Percentiles rank a stretch among this genome's conserved stretches.
phyloP scores from a whole-genome alignment of 2,113 vertebrate species.

The Petrocephalus microphthalmus region DNA sequence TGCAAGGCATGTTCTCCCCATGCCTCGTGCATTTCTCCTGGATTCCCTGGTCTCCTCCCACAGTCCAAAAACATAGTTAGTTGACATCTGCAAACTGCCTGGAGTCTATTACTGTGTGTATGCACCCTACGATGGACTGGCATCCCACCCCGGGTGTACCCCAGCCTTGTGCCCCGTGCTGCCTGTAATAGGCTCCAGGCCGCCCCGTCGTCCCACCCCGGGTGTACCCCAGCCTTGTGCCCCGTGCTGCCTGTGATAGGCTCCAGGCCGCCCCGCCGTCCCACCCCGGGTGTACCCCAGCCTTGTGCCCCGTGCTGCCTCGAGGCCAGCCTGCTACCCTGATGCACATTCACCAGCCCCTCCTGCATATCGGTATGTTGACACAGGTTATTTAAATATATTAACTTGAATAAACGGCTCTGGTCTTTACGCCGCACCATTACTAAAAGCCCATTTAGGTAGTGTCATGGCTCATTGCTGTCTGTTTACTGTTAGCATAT shows the following conservation, averaged over 20 bases:
- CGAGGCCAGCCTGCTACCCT: background rate
- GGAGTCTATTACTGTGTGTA: too few relatives aligned
- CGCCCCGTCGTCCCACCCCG: too few relatives aligned
- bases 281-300: background rate
- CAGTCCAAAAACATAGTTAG: background rate
- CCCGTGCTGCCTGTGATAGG: too few relatives aligned
- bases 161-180: too few relatives aligned
- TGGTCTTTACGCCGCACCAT: background rate
- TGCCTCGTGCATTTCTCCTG: background rate
- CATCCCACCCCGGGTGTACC: background rate
- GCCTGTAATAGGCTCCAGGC: too few relatives aligned
- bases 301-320: background rate
- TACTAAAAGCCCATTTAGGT: background rate
- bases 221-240: too few relatives aligned
- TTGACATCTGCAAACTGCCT: background rate
- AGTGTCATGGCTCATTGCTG: background rate
- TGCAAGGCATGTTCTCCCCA: background rate
- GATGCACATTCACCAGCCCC: background rate
- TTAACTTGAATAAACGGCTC: background rate
- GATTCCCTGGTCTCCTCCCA: background rate
- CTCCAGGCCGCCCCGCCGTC: background rate
- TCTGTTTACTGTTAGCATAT: background rate
- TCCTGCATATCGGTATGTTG: background rate
- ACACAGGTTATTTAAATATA: background rate
- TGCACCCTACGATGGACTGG: background rate